phyloP scores from a whole-genome alignment of 2,113 vertebrate genomes.

The Theristicus caerulescens region DNA sequence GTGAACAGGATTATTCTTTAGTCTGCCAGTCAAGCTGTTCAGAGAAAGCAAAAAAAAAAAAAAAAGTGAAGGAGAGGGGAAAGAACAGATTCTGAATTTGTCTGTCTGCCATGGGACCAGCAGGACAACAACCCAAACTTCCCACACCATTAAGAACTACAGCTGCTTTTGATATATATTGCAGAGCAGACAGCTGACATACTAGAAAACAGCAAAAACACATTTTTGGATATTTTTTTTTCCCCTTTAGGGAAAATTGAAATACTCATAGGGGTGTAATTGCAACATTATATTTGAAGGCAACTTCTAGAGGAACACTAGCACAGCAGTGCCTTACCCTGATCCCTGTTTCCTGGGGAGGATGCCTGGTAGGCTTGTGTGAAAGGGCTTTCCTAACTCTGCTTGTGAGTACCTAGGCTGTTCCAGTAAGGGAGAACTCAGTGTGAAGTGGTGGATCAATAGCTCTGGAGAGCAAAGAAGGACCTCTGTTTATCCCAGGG shows the following conservation, averaged over 20 bases:
- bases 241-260: background rate
- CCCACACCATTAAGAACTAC: background rate
- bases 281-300: background rate
- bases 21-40: conserved; percentile 70
- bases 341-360: background rate
- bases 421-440: background rate
- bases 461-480: background rate
- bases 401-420: background rate
- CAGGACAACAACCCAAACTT: conserved; percentile 41
- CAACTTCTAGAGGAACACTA: background rate
- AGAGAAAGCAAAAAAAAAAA: background rate
- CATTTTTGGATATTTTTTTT: background rate
- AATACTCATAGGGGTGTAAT: background rate
- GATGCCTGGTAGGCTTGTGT: background rate
- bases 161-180: background rate
- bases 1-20: conserved; percentile 73
- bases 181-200: background rate
- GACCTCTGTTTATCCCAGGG: background rate
- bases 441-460: background rate
- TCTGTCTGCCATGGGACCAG: conserved; percentile 24
- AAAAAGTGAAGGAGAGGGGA: background rate
- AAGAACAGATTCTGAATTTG: conserved; percentile 57
- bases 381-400: background rate
- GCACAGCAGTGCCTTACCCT: background rate
- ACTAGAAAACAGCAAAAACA: background rate